Evolutionary conservation across 2,888 invertebrate genomes (phyloP).

Genomic region (Parochlus steinenii): DNA sequence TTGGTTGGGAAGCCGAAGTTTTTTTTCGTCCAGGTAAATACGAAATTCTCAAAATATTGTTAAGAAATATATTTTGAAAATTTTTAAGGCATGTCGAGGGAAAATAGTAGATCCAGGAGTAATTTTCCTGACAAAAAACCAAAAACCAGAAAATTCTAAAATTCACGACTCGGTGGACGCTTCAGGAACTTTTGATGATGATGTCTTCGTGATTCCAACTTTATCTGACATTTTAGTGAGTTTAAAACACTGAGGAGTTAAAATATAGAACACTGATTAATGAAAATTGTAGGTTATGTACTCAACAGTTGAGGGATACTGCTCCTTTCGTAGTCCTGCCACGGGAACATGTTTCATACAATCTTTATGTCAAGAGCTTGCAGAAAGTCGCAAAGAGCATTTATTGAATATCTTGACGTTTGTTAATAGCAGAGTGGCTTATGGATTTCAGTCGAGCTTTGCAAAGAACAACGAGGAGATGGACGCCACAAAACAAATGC

Average conservation of each 20-base stretch:
- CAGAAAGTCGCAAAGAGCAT: slow-evolving; percentile 34
- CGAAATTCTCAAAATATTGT: too few relatives aligned
- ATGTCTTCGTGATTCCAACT: slow-evolving; percentile 43
- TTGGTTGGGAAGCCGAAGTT: slow-evolving; percentile 54
- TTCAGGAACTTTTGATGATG: slow-evolving; percentile 18
- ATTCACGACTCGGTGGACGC: slow-evolving; percentile 14
- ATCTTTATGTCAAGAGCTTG: slow-evolving; percentile 39
- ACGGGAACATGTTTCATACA: slow-evolving; percentile 61
- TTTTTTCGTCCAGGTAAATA: slow-evolving; percentile 56
- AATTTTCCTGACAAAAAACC: background rate
- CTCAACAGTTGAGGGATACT: slow-evolving; percentile 54
- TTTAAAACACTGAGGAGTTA: too few relatives aligned
- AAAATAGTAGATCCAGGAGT: slow-evolving; percentile 4
- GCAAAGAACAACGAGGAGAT: slow-evolving; percentile 27
- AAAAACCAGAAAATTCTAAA: background rate
- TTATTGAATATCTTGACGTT: slow-evolving; percentile 45
- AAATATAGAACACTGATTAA: too few relatives aligned
- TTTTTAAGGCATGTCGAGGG: slow-evolving; percentile 15
- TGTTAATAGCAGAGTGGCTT: slow-evolving; percentile 43
- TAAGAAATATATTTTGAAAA: too few relatives aligned
- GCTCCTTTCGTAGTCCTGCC: slow-evolving; percentile 47
- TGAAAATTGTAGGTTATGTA: too few relatives aligned
- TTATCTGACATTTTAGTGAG: slow-evolving; percentile 51
- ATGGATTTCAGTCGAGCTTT: slow-evolving; percentile 43
- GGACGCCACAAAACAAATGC: slow-evolving; percentile 48